These are phyloP conservation scores for Popillia japonica DNA, from an alignment of 1,140 invertebrate genomes.

Conservation along the genomic window DNA sequence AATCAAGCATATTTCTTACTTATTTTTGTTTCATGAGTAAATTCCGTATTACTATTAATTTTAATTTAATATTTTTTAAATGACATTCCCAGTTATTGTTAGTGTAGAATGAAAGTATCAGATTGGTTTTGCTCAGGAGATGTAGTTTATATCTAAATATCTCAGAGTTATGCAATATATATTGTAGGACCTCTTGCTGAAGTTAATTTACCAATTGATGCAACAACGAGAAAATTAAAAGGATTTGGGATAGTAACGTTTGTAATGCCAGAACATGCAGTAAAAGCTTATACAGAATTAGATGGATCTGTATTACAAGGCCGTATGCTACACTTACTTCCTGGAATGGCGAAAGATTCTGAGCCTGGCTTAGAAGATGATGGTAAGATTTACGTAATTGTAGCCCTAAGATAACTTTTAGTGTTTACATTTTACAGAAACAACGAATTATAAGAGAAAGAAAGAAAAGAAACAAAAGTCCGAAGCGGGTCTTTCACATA, in stretches of 20 bases:
- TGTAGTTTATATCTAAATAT: too few species aligned
- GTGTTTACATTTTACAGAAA: slow-evolving; percentile 67
- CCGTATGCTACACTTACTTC: slow-evolving; percentile 91
- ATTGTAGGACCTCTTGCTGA: slow-evolving; percentile 82
- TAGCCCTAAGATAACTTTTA: too few species aligned
- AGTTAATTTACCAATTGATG: slow-evolving; percentile 90
- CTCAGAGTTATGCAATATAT: too few species aligned
- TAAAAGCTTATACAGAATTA: slow-evolving; percentile 84
- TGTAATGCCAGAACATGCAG: slow-evolving; percentile 95
- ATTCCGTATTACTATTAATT: too few species aligned
- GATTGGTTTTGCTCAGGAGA: too few species aligned
- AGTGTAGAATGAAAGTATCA: too few species aligned
- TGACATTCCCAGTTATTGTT: too few species aligned
- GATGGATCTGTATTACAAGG: slow-evolving; percentile 93
- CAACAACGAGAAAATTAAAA: slow-evolving; percentile 83
- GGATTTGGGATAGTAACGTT: slow-evolving; percentile 95
- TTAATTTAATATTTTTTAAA: too few species aligned
- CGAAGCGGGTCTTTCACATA: slow-evolving; percentile 80
- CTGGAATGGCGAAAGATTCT: slow-evolving; percentile 78
- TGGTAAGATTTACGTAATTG: too few species aligned
- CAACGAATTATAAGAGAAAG: slow-evolving; percentile 83
- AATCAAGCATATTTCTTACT: too few species aligned
- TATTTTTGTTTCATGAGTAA: too few species aligned
- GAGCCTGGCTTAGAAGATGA: slow-evolving; percentile 62
- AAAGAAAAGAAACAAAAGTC: too few species aligned